Percentiles rank a stretch among this genome's conserved stretches.
Evolutionary conservation across 2,113 vertebrate genomes (phyloP).

Genomic region (Urocynchramus pylzowi): DNA sequence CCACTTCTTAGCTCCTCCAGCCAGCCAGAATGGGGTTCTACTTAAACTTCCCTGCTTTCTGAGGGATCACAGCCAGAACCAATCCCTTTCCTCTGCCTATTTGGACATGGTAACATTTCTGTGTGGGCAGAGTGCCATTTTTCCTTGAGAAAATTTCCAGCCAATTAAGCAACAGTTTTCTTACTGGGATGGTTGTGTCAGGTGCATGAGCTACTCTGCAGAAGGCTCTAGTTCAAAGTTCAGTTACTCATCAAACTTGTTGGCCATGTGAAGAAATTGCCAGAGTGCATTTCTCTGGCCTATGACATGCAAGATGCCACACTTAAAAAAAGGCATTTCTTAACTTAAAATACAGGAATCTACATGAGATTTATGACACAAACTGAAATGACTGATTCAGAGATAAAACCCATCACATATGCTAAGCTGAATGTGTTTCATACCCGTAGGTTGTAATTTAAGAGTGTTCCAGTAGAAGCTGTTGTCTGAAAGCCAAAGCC

Average conservation of each 20-base stretch:
- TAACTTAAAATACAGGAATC: background rate
- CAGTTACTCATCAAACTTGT: background rate
- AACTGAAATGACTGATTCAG: background rate
- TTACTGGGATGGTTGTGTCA: background rate
- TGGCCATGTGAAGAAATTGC: background rate
- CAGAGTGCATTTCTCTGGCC: background rate
- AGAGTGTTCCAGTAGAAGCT: slow-evolving; percentile 55
- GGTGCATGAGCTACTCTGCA: background rate
- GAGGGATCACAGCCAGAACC: background rate
- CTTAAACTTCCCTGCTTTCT: background rate
- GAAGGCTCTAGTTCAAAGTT: background rate
- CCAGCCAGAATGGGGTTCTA: background rate
- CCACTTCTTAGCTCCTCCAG: background rate
- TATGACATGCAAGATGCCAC: background rate
- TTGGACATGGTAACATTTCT: background rate
- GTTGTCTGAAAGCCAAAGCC: slow-evolving; percentile 77
- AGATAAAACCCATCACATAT: background rate
- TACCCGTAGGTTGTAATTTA: slow-evolving; percentile 69
- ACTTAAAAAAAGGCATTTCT: background rate
- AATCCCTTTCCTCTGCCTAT: background rate
- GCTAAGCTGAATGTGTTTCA: background rate
- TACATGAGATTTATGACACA: background rate
- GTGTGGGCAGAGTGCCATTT: background rate
- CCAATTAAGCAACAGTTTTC: background rate
- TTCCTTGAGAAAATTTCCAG: background rate